Evolutionary conservation across 2,797 vertebrate species (phyloP).

Genomic region (Pseudopleuronectes americanus): DNA sequence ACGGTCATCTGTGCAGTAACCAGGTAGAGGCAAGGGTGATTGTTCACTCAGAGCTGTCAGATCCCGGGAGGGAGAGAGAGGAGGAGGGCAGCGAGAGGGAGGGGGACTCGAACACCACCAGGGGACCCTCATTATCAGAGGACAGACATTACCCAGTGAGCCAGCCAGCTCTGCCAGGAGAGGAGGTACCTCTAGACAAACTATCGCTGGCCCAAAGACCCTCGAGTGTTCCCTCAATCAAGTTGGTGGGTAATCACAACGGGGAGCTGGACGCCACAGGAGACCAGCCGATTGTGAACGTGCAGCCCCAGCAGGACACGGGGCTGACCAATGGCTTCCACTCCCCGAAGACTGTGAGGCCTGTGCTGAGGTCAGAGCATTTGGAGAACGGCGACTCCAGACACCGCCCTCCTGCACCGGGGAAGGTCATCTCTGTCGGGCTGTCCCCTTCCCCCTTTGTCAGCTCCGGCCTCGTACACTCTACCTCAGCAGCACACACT

Average conservation of each 20-base stretch:
- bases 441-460: slow-evolving; percentile 78
- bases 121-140: slow-evolving; percentile 68
- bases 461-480: slow-evolving; percentile 80
- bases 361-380: slow-evolving; percentile 69
- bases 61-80: slow-evolving; percentile 73
- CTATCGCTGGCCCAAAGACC: slow-evolving; percentile 64
- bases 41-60: slow-evolving; percentile 93
- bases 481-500: slow-evolving; percentile 83
- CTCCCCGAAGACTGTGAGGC: slow-evolving; percentile 66
- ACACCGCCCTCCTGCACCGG: slow-evolving; percentile 70
- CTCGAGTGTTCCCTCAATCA: slow-evolving; percentile 61
- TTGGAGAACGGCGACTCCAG: slow-evolving; percentile 81
- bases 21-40: slow-evolving; percentile 96
- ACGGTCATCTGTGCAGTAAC: slow-evolving; percentile 84
- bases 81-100: slow-evolving; percentile 25
- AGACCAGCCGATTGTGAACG: slow-evolving; percentile 48
- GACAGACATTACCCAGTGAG: slow-evolving; percentile 61
- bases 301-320: slow-evolving; percentile 39
- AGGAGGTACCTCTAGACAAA: slow-evolving; percentile 56
- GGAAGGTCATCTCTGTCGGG: slow-evolving; percentile 71
- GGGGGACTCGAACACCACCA: slow-evolving; percentile 55
- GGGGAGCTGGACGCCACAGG: slow-evolving; percentile 56
- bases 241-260: slow-evolving; percentile 71
- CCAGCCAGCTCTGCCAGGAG: slow-evolving; percentile 37
- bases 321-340: slow-evolving; percentile 89